Base-by-base conservation (phyloP, 2,888 invertebrate genomes). In the Aphodius sticticus region DNA sequence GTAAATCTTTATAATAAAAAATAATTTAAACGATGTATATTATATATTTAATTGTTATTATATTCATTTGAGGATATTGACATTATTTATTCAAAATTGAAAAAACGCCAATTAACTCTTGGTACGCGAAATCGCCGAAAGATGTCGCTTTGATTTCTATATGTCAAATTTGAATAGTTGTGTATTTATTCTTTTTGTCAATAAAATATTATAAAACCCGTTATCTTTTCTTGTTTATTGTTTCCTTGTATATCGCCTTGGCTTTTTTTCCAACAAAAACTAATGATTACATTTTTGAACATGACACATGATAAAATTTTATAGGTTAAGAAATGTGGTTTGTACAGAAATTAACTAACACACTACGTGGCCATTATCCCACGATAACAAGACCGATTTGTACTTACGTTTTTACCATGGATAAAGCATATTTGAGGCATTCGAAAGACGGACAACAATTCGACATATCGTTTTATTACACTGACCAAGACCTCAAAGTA, bases 381-480 rank as follows among this genome's bases (percentile, higher is more conserved):
- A 53, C 7, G 12, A 53, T 53, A 53, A 16, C 26, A 15, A 83
- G 81, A 81, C 69, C 16, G 26, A 16, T 86, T 6, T 87, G 88
- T 76, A 88, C 86, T 80, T 86, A 88, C 76, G 78, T 85, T 69
- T 87, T 86, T 80, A 90, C 88, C 70, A 93, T 93, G 92, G 90
- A 93, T 78, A 92, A 91, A 82, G 93, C 92, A 0, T 92, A 93
- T 84, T 87, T 94, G 72, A 89, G 92, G 6, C 90, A 91, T 83
- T 83, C 89, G 0, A 85, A 89, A 6, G 91, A 90, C 0, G 89
- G 88, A 0, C 89, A 91, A 69, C 90, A 90, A 12, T 91, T 93
- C 83, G 89, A 92, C 82, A 90, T 94, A 36, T 90, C 90, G 4
- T 92, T 94, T 84, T 90, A 91, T 26, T 92, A 91, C 83, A 86